Evolutionary conservation across 2,888 invertebrate genomes (phyloP).

Genomic region (Cheilosia pagana): DNA sequence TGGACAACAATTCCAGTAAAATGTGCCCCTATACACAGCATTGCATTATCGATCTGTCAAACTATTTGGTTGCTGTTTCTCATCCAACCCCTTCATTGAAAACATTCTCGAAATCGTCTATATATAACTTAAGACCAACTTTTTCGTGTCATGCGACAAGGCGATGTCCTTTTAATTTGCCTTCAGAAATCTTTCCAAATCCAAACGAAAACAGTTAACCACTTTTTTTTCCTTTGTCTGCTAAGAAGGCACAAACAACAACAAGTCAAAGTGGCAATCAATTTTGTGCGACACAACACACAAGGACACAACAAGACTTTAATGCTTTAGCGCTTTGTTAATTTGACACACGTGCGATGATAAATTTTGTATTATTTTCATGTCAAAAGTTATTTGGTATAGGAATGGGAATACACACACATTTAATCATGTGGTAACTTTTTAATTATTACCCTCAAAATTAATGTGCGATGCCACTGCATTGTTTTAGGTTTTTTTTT

Average conservation of each 20-base stretch:
- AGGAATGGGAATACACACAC: no score
- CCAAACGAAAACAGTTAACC: neutral
- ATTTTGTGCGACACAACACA: neutral
- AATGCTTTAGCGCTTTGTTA: neutral
- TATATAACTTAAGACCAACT: neutral
- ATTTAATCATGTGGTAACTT: neutral
- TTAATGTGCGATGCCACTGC: neutral
- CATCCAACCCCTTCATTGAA: no score
- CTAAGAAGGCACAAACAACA: neutral
- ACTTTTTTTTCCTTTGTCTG: neutral
- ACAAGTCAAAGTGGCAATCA: slow-evolving; percentile 15
- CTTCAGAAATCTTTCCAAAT: neutral
- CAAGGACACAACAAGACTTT: no score
- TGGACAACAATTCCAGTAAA: no score
- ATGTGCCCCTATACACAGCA: no score
- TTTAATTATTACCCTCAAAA: neutral
- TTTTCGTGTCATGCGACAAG: slow-evolving; percentile 12
- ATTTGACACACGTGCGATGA: neutral
- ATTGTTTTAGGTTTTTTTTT: no score
- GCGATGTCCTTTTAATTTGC: slow-evolving; percentile 4
- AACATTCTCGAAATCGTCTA: neutral
- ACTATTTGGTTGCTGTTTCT: no score
- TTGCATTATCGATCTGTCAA: no score
- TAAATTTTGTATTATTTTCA: neutral
- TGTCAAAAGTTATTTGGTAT: no score